Evolutionary conservation across 2,888 invertebrate species (phyloP), one percentile per base, ranked within the genome.

Genomic region (Agrotis segetum): DNA sequence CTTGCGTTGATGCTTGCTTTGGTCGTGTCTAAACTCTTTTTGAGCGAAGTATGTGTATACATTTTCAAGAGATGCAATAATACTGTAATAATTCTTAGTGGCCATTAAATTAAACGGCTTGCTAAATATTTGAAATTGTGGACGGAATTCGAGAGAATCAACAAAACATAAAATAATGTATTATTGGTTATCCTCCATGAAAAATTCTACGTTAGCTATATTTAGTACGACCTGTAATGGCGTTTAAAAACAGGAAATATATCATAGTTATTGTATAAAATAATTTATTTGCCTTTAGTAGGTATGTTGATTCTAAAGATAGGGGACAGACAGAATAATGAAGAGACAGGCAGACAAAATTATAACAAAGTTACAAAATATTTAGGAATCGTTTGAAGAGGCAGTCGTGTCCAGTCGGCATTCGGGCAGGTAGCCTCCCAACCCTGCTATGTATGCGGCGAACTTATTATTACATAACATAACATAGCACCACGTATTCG

Each of bases 401-500:
- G 49, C 47, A 49, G 55, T 17, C 14, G 40, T 29, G 46, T 47
- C 40, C 49, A 64, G 56, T 46, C 52, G 47, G 44, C 49, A 64
- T 52, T 46, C 47, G 47, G 47, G 61, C 70, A 74, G 75, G 69
- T 73, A 81, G 71, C 47, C 55, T 50, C 75, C 59, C 75, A 80
- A 76, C 75, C 80, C 83, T 55, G 67, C 65, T 78, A 80, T 67
- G 75, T 87, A 88, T 88, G 86, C 87, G 87, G 77, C 79, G 84
- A 87, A 88, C 85, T 88, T 84, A 78, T 82, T 74, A 84, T 90
- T 91, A 89, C 89, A 90, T 91, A 91, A 92, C 88, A 88, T 88
- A 87, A 89, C 90, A 94, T 92, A 94, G 86, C 89, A 90, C 90
- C 94, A 92, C 93, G 94, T 94, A 87, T 84, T 81, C 82, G 84